These are phyloP conservation scores for Apaloderma vittatum DNA, from an alignment of 2,113 vertebrate genomes.

Conservation along the genomic window DNA sequence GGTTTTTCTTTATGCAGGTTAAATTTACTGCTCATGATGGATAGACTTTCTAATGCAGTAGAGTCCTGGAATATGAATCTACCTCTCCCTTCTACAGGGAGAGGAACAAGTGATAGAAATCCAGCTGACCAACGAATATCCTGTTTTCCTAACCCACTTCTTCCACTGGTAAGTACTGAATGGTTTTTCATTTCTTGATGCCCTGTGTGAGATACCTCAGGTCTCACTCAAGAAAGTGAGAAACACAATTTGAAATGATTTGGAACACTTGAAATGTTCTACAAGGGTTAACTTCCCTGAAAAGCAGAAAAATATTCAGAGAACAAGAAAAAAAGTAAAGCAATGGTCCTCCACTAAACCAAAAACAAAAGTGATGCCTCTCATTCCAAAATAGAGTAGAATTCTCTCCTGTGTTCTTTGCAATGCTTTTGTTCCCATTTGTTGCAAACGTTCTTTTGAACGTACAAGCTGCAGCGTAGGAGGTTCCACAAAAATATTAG, in stretches of 20 bases:
- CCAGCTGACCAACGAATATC: not conserved
- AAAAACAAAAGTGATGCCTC: not conserved
- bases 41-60: not conserved
- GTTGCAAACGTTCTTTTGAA: too few species aligned
- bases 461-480: too few species aligned
- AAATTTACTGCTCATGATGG: not conserved
- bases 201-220: not conserved
- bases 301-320: not conserved
- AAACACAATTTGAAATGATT: not conserved
- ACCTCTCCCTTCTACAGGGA: not conserved
- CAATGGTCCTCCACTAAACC: not conserved
- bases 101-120: not conserved
- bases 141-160: not conserved
- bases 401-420: not conserved
- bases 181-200: not conserved
- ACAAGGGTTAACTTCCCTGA: not conserved
- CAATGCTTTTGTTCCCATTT: not conserved
- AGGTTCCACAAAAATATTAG: too few species aligned
- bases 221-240: not conserved
- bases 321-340: not conserved
- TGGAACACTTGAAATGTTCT: not conserved
- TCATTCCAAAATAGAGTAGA: not conserved
- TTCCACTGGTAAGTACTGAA: not conserved
- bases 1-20: not conserved
- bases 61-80: not conserved